phyloP scores from a whole-genome alignment of 2,888 invertebrate genomes.

The Phortica magna region DNA sequence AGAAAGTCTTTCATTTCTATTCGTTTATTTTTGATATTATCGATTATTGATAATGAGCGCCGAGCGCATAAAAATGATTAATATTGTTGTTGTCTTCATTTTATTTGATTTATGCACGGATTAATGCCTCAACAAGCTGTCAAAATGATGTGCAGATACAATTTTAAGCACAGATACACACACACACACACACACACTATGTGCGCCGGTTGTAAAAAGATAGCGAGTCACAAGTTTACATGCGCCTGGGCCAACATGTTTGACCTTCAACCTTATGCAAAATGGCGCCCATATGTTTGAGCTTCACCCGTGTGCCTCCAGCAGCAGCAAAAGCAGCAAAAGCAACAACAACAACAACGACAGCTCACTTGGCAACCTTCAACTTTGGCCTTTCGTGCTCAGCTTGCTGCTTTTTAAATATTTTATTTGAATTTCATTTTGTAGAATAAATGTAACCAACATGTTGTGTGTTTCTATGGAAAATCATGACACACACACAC shows the following conservation, averaged over 20 bases:
- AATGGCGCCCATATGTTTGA: neutral
- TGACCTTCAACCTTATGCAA: slow-evolving; percentile 23
- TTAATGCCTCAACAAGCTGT: slow-evolving; percentile 4
- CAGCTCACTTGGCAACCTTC: slow-evolving; percentile 23
- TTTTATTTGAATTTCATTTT: too few species aligned
- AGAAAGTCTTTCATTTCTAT: slow-evolving; percentile 2
- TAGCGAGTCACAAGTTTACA: neutral
- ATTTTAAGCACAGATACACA: neutral
- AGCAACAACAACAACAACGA: neutral
- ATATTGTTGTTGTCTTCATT: neutral
- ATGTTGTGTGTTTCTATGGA: too few species aligned
- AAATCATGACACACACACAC: slow-evolving; percentile 5
- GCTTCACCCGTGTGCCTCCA: neutral
- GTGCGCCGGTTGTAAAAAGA: too few species aligned
- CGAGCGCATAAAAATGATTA: neutral
- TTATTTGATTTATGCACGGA: neutral
- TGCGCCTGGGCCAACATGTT: neutral
- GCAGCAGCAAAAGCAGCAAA: neutral
- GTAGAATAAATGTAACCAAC: too few species aligned
- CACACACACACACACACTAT: neutral
- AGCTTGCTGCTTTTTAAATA: too few species aligned
- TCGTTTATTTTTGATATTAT: slow-evolving; percentile 9
- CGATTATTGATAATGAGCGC: neutral
- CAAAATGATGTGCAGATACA: neutral
- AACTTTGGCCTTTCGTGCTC: slow-evolving; percentile 38